These are phyloP conservation scores for Calcarius lapponicus DNA, from an alignment of 2,797 vertebrate genomes.

Conservation along the genomic window DNA sequence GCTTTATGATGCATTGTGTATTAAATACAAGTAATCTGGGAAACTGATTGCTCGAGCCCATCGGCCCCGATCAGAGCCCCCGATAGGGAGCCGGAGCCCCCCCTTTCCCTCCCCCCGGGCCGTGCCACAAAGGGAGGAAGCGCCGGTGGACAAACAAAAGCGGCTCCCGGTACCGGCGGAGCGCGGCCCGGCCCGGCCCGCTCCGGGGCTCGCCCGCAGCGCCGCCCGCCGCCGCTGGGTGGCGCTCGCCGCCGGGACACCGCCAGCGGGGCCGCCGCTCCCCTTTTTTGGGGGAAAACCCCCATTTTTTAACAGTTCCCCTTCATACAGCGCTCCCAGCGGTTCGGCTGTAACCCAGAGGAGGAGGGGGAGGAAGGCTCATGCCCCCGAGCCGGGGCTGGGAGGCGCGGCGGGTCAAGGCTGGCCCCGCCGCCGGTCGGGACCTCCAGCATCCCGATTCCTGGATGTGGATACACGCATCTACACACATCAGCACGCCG, in stretches of 20 bases:
- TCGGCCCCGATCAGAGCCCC: slow-evolving; percentile 82
- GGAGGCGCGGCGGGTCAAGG: background rate
- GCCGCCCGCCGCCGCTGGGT: background rate
- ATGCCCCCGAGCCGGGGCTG: background rate
- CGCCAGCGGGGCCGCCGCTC: background rate
- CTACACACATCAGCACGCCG: background rate
- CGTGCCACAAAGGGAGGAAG: slow-evolving; percentile 77
- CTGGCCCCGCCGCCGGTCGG: background rate
- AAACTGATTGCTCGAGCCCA: slow-evolving; percentile 89
- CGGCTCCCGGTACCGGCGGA: slow-evolving; percentile 72
- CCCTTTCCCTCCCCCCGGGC: background rate
- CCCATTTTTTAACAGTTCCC: accelerated
- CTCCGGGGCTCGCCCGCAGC: background rate
- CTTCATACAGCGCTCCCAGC: background rate
- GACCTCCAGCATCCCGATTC: background rate
- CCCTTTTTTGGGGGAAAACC: accelerated
- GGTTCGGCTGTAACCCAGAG: background rate
- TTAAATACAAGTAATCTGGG: slow-evolving; percentile 99
- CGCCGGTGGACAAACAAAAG: slow-evolving; percentile 75
- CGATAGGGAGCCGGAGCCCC: slow-evolving; percentile 65
- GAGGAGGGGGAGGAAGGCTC: background rate
- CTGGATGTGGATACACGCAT: background rate
- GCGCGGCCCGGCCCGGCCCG: background rate
- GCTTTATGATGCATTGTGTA: slow-evolving; percentile 99
- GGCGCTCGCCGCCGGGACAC: slow-evolving; percentile 6